Percentiles rank a stretch among this genome's conserved stretches.
Evolutionary conservation across 2,888 invertebrate species (phyloP).

Genomic region (Melieria omissa): DNA sequence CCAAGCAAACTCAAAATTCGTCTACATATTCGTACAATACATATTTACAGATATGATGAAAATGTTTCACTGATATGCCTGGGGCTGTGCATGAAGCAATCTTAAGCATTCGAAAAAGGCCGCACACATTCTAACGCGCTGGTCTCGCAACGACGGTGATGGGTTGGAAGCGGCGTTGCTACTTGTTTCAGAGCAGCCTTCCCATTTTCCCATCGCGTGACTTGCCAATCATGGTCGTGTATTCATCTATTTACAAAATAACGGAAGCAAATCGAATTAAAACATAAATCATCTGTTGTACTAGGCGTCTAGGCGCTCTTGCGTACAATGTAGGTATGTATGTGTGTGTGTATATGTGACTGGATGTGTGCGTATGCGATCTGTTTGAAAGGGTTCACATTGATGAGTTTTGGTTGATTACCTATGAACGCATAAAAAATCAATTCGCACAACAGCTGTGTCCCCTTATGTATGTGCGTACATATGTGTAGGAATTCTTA

Average conservation of each 20-base stretch:
- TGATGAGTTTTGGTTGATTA: not conserved
- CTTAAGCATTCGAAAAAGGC: no score
- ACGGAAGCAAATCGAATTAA: conserved; percentile 1
- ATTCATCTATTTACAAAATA: conserved; percentile 65
- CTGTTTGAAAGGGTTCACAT: not conserved
- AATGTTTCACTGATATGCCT: no score
- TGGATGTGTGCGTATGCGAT: not conserved
- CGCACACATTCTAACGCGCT: no score
- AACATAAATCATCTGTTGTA: not conserved
- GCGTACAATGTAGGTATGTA: no score
- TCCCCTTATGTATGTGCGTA: no score
- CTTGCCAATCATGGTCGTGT: conserved; percentile 67
- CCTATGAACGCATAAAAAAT: no score
- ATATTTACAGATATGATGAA: no score
- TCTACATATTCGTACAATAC: no score
- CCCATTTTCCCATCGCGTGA: conserved; percentile 67
- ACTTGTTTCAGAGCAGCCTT: conserved; percentile 63
- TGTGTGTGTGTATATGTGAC: not conserved
- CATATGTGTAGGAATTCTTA: no score
- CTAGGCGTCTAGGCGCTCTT: not conserved
- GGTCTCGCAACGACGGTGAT: not conserved
- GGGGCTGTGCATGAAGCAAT: no score
- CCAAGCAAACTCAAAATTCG: no score
- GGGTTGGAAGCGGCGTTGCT: conserved; percentile 13
- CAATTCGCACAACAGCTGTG: no score